Conservation (phyloP, 2,888 invertebrate genomes). For the Leistus spinibarbis region DNA sequence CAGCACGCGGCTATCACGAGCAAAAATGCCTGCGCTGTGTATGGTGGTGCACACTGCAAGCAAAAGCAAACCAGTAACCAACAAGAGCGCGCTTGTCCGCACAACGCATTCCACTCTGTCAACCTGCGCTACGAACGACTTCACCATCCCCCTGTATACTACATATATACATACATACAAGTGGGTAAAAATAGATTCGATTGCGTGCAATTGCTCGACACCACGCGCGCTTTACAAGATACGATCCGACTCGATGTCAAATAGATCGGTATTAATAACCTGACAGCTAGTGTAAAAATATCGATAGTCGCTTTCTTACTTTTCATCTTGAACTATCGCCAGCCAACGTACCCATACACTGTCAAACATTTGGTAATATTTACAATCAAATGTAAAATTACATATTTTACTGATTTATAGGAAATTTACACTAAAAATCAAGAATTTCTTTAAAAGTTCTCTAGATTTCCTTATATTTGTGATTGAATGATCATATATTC, state of each 20-base stretch:
- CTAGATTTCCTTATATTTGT: no score
- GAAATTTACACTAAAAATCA: no score
- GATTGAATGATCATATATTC: neutral
- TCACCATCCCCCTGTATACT: neutral
- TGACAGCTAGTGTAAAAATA: slow-evolving; percentile 35
- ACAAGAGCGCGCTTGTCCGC: neutral
- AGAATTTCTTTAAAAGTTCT: no score
- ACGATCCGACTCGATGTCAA: slow-evolving; percentile 3
- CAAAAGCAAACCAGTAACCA: slow-evolving; percentile 1
- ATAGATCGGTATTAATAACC: slow-evolving; percentile 30
- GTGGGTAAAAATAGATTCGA: neutral
- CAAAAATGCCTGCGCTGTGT: neutral
- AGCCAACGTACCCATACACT: slow-evolving; percentile 1
- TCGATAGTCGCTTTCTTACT: slow-evolving; percentile 30
- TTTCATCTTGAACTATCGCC: slow-evolving; percentile 17
- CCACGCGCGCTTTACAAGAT: neutral
- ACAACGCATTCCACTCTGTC: neutral
- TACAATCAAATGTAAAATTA: no score
- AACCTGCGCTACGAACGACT: neutral
- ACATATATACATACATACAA: neutral
- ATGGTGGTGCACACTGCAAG: no score
- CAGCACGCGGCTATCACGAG: neutral
- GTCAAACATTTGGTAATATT: no score
- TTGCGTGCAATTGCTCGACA: neutral
- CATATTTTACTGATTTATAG: no score